phyloP scores from a whole-genome alignment of 53 echinoderm and acorn worm species.

The Luidia sarsii region DNA sequence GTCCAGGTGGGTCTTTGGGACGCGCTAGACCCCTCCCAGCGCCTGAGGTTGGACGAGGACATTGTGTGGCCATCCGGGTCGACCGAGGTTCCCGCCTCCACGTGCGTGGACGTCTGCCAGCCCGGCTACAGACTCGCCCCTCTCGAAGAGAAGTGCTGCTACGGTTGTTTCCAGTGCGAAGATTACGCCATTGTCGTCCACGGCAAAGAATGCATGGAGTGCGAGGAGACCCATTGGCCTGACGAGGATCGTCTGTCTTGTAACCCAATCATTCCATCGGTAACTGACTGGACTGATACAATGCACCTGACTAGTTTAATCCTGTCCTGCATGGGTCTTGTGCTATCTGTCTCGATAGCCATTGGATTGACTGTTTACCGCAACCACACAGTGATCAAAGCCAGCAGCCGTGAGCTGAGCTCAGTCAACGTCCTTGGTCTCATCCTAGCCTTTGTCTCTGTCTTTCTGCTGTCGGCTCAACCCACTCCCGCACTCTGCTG shows the following conservation, averaged over 20 bases:
- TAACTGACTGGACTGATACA: background rate
- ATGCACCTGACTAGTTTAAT: constrained; percentile 5
- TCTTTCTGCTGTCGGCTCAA: constrained; percentile 13
- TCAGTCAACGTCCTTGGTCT: constrained; percentile 53
- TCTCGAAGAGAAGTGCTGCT: constrained; percentile 70
- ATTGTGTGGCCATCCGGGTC: constrained; percentile 33
- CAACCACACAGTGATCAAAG: constrained; percentile 62
- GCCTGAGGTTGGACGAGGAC: constrained; percentile 8
- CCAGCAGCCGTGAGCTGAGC: constrained; percentile 64
- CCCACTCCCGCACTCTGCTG: constrained; percentile 36
- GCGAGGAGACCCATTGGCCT: constrained; percentile 42
- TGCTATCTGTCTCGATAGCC: background rate
- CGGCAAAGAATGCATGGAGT: constrained; percentile 51
- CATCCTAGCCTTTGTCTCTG: constrained; percentile 29
- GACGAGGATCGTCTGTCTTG: constrained; percentile 15
- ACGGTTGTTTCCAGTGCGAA: constrained; percentile 66
- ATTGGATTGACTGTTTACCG: constrained; percentile 20
- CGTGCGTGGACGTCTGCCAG: constrained; percentile 71
- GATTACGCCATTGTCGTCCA: constrained; percentile 46
- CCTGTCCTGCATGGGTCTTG: constrained; percentile 28
- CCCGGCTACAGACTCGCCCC: constrained; percentile 28
- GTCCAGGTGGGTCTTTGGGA: background rate
- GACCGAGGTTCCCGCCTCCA: constrained; percentile 30
- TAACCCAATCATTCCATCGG: background rate
- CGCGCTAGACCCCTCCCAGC: constrained; percentile 4